Percentiles rank a stretch among this genome's conserved stretches.
These are phyloP conservation scores for Adelges cooleyi DNA, from an alignment of 1,140 invertebrate genomes.

Conservation along the genomic window DNA sequence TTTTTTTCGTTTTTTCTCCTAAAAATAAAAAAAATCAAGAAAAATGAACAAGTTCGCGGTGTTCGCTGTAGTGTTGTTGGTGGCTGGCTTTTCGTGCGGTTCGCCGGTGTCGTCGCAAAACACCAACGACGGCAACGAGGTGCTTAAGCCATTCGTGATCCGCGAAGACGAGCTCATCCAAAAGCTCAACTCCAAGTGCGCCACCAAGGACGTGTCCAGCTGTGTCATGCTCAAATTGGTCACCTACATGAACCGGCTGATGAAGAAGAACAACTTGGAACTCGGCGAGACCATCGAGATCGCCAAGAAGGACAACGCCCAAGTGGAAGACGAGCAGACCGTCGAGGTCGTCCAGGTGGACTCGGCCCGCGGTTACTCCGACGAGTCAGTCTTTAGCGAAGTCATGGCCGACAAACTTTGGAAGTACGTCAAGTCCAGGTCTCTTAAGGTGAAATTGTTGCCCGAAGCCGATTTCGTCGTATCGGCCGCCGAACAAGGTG, in stretches of 20 bases:
- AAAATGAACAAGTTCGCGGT: neutral
- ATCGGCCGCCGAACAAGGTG: conserved; percentile 52
- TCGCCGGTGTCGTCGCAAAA: neutral
- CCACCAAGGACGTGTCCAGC: conserved; percentile 58
- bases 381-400: conserved; percentile 57
- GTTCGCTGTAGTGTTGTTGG: neutral
- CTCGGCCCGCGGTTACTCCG: conserved; percentile 38
- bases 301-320: neutral
- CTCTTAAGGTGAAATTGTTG: conserved; percentile 53
- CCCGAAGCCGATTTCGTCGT: conserved; percentile 66
- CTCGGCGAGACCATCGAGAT: conserved; percentile 63
- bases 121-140: neutral
- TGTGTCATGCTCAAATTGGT: conserved; percentile 68
- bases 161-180: conserved; percentile 56
- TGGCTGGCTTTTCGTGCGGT: neutral
- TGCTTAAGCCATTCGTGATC: neutral
- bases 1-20: too few species aligned
- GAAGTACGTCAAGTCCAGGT: conserved; percentile 57
- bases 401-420: conserved; percentile 59
- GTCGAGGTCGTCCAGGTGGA: conserved; percentile 35
- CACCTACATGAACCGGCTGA: conserved; percentile 63
- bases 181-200: conserved; percentile 62
- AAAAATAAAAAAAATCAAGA: too few species aligned
- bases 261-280: conserved; percentile 64
- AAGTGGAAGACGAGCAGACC: conserved; percentile 32